Percentiles rank a stretch among this genome's conserved stretches.
phyloP scores from a whole-genome alignment of 2,888 invertebrate genomes.

The Pristionchus mayeri region DNA sequence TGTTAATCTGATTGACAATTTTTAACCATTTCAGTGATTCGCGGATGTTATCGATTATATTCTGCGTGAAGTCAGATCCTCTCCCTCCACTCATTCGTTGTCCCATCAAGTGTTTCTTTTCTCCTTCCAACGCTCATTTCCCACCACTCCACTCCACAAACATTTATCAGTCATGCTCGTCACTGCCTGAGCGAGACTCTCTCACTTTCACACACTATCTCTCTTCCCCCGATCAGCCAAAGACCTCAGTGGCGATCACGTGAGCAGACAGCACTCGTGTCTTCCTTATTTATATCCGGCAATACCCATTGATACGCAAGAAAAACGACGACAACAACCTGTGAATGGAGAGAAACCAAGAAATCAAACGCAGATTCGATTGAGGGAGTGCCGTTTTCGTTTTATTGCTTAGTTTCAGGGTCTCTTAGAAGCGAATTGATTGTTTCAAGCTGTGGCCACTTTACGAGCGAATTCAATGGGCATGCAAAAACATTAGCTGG shows the following conservation, averaged over 20 bases:
- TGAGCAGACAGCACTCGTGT: background rate
- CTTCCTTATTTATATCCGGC: slow-evolving; percentile 6
- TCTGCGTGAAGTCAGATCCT: too few species aligned
- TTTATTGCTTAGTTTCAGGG: too few species aligned
- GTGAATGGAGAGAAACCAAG: too few species aligned
- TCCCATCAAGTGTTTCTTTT: background rate
- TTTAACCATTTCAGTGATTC: too few species aligned
- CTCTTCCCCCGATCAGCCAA: background rate
- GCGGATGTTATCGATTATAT: too few species aligned
- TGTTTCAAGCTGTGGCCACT: too few species aligned
- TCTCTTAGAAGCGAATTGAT: too few species aligned
- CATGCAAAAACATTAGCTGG: too few species aligned
- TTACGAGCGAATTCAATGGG: too few species aligned
- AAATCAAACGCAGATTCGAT: too few species aligned
- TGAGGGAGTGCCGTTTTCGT: too few species aligned
- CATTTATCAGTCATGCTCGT: slow-evolving; percentile 29
- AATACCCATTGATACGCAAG: background rate
- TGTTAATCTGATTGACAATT: too few species aligned
- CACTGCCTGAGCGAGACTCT: background rate
- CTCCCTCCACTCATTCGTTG: background rate
- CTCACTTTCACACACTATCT: background rate
- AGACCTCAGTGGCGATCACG: background rate
- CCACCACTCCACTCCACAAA: background rate
- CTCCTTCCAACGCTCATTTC: background rate
- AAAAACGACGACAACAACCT: background rate